Base-by-base conservation (phyloP, 2,888 invertebrate genomes). In the Ramazzottius varieornatus region DNA sequence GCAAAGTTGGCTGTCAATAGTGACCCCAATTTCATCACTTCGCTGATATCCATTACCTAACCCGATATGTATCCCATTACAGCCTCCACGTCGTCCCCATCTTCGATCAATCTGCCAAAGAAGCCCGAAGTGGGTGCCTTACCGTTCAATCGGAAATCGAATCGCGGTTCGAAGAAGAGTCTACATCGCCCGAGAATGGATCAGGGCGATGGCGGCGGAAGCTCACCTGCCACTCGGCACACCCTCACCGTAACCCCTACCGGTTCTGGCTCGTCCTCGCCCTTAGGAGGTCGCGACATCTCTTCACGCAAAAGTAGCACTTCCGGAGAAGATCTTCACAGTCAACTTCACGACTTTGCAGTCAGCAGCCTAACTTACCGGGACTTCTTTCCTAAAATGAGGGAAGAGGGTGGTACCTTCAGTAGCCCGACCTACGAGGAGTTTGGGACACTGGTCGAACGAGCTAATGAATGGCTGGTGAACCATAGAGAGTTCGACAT, bases 301-400 rank as follows among this genome's bases (percentile, higher is more conserved):
- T n/a, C n/a, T n/a, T 40, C 40, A 20, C 40, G 40, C 40, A 40
- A 40, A 20, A 40, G 40, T 20, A 40, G 40, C 40, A 20, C 20
- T 20, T 13, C 8, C 40, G 40, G 20, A 8, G 8, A 20, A 8
- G 40, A 40, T 20, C 8, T 8, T 20, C 40, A 8, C 8, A 13
- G 8, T 20, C 8, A 8, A 8, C 8, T 8, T 20, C 8, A 20
- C 20, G 54, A 54, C 20, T 54, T 54, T 24, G 20, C 13, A 4
- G 54, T 54, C 29, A 54, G 54, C 54, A 54, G 54, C 29, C 54
- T 54, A 24, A 54, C 54, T 24, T 54, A 54, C 24, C 54, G 54
- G 16, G 54, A 54, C 24, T 54, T 54, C 54, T 54, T 54, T 54
- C 54, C 54, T 4, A 16, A 29, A 16, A 13, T 54, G 20, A 8